phyloP scores from a whole-genome alignment of 2,797 vertebrate species.

The Astyanax mexicanus region DNA sequence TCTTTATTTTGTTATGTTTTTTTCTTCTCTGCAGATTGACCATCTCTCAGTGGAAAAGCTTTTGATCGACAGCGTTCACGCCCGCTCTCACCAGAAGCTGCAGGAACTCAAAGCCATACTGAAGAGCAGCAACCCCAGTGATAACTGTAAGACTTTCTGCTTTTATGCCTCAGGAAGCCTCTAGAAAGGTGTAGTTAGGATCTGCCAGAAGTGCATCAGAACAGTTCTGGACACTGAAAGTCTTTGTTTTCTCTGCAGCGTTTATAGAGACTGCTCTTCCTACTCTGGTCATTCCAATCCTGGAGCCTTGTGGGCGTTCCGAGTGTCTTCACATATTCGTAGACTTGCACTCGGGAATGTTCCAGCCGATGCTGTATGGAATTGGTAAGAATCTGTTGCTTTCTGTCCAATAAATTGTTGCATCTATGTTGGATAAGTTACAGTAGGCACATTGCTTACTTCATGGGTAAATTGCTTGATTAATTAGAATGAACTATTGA shows the following conservation, averaged over 20 bases:
- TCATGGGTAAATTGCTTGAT: too few species aligned
- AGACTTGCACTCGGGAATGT: constrained; percentile 98
- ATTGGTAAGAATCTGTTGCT: constrained; percentile 85
- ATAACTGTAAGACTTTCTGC: constrained; percentile 87
- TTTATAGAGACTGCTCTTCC: constrained; percentile 96
- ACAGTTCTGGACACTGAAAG: neutral
- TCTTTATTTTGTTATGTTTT: neutral
- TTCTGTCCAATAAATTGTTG: too few species aligned
- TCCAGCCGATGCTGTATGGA: constrained; percentile 97
- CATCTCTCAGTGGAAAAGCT: constrained; percentile 98
- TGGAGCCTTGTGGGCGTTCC: constrained; percentile 95
- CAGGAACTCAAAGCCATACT: constrained; percentile 97
- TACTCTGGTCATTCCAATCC: constrained; percentile 93
- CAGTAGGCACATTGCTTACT: too few species aligned
- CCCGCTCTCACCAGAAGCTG: constrained; percentile 95
- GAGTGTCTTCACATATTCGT: constrained; percentile 99
- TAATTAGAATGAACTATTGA: too few species aligned
- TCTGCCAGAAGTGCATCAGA: too few species aligned
- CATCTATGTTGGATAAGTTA: too few species aligned
- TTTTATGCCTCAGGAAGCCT: neutral
- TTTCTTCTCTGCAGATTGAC: constrained; percentile 86
- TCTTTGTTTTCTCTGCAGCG: constrained; percentile 75
- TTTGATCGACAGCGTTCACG: constrained; percentile 96
- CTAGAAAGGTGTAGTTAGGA: too few species aligned
- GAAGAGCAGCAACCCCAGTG: constrained; percentile 89